Evolutionary conservation across 1,140 invertebrate genomes (phyloP), one percentile per base, ranked within the genome.

Genomic region (Linepithema humile): DNA sequence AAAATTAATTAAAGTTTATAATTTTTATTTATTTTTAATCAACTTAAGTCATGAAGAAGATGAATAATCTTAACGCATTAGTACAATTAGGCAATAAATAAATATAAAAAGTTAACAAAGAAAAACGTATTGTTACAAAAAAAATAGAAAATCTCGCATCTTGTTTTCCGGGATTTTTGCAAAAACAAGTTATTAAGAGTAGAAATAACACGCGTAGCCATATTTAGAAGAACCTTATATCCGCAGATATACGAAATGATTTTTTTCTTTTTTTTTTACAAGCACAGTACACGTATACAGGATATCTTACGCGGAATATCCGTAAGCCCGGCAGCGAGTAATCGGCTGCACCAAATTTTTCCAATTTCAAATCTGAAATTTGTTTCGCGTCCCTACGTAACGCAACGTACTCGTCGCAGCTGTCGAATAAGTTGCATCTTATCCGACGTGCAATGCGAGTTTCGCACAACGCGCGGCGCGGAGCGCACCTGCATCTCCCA

Each of bases 391-490:
- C 29, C n/a, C 73, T 17, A 20, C 57, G 72, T 57, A 73, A 59
- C 73, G 73, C 43, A 65, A 26, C 73, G 43, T 50, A 48, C 59
- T 65, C 60, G 74, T 77, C 60, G 74, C 60, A 65, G 74, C 74
- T 77, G 74, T 77, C 74, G 74, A 77, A 77, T 77, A 77, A 65
- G 43, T 77, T 65, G 74, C 59, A 35, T 65, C 59, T 38, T 45
- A 77, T 65, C 59, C 73, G 59, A 77, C 59, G 59, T 65, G 59
- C 72, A 60, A n/a, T 26, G 45, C 29, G 73, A 60, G 2, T 23
- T 10, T 55, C 20, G 53, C 10, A 23, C 9, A 26, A 3, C n/a
- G 26, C 57, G n/a, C 59, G n/a, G 26, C 40, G 40, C 38, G 73
- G 12, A 5, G 40, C 38, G 53, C 72, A 62, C 72, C 73, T 64